These are phyloP conservation scores for Dryobota labecula DNA, from an alignment of 2,888 invertebrate genomes.

Conservation along the genomic window DNA sequence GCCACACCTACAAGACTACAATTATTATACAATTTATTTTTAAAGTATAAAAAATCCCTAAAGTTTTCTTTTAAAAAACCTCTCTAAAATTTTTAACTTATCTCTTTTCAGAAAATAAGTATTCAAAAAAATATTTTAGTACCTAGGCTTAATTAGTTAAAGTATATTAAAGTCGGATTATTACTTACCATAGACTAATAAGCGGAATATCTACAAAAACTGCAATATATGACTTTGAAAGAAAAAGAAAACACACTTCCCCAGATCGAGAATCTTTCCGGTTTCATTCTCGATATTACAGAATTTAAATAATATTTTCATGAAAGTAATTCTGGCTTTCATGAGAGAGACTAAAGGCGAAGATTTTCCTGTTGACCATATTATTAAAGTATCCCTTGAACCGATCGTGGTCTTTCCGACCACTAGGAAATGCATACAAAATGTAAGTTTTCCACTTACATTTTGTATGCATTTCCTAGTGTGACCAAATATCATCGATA, in stretches of 20 bases:
- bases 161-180: background rate
- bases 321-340: constrained; percentile 29
- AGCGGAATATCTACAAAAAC: background rate
- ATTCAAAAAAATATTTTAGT: background rate
- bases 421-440: too few relatives aligned
- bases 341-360: constrained; percentile 18
- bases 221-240: background rate
- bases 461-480: constrained; percentile 22
- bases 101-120: background rate
- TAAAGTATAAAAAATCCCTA: too few relatives aligned
- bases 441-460: too few relatives aligned
- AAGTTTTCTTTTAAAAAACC: background rate
- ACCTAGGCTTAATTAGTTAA: too few relatives aligned
- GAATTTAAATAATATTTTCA: constrained; percentile 48
- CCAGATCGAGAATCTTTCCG: constrained; percentile 1
- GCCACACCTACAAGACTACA: too few relatives aligned
- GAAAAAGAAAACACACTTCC: background rate
- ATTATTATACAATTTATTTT: too few relatives aligned
- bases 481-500: constrained; percentile 8
- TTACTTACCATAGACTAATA: too few relatives aligned
- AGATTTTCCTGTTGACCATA: constrained; percentile 29
- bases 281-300: constrained; percentile 15
- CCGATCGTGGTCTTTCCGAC: background rate
- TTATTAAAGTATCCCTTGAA: constrained; percentile 25
- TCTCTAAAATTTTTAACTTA: too few relatives aligned